These are phyloP conservation scores for Calonectris borealis DNA, from an alignment of 2,113 vertebrate genomes.

Conservation along the genomic window DNA sequence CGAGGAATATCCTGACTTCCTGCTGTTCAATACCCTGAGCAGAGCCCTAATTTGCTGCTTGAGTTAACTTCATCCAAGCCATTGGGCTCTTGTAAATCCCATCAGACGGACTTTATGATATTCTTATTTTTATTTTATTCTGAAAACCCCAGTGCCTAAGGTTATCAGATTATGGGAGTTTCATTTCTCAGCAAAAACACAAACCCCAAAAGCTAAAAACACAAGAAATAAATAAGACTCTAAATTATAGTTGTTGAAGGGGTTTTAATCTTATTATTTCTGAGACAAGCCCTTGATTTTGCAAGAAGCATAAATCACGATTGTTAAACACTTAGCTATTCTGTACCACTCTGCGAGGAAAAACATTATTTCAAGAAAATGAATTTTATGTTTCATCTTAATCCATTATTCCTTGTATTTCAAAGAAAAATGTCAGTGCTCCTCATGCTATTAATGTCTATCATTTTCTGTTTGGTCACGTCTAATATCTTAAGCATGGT, in stretches of 20 bases:
- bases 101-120: conserved; percentile 25
- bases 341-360: not conserved
- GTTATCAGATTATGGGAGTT: conserved; percentile 3
- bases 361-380: conserved; percentile 45
- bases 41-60: conserved; percentile 61
- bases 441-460: not conserved
- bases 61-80: conserved; percentile 64
- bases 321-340: not conserved
- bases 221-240: not conserved
- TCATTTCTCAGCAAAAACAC: conserved; percentile 5
- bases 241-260: not conserved
- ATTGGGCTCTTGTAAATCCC: conserved; percentile 57
- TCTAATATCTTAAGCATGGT: not conserved
- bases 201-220: not conserved
- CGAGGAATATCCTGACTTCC: conserved; percentile 41
- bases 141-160: not conserved
- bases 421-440: not conserved
- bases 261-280: conserved; percentile 7
- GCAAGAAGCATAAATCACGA: not conserved
- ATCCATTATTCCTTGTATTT: not conserved
- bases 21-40: conserved; percentile 51
- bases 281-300: conserved; percentile 39
- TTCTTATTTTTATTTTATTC: conserved; percentile 39
- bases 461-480: not conserved
- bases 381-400: conserved; percentile 15